Percentiles rank a stretch among this genome's conserved stretches.
phyloP scores from a whole-genome alignment of 2,888 invertebrate genomes.

The Caprella mutica region DNA sequence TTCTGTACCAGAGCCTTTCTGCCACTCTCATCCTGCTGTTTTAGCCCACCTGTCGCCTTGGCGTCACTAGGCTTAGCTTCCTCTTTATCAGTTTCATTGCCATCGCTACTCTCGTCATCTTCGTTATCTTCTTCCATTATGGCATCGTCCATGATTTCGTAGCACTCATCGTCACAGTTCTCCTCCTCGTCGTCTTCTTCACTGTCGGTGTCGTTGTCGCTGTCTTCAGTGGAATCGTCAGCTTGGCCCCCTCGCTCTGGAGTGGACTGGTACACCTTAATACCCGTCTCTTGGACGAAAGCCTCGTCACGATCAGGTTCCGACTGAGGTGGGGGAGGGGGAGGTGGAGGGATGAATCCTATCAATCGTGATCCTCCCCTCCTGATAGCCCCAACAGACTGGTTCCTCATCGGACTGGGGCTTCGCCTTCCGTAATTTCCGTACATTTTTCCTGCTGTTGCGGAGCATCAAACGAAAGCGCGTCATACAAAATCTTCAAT shows the following conservation, averaged over 20 bases:
- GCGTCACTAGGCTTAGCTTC: background rate
- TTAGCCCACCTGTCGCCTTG: background rate
- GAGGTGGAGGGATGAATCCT: slow-evolving; percentile 4
- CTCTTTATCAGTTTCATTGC: background rate
- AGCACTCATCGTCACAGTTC: slow-evolving; percentile 27
- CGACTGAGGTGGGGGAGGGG: slow-evolving; percentile 7
- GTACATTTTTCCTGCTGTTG: background rate
- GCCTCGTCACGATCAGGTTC: slow-evolving; percentile 29
- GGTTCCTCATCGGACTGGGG: slow-evolving; percentile 7
- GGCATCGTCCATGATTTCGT: slow-evolving; percentile 11
- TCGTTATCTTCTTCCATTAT: slow-evolving; percentile 11
- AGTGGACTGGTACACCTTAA: slow-evolving; percentile 22
- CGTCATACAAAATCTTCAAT: too few species aligned
- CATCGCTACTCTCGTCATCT: background rate
- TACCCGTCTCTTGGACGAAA: slow-evolving; percentile 31
- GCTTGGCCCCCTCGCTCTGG: slow-evolving; percentile 6
- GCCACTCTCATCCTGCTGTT: background rate
- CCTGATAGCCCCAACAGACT: background rate
- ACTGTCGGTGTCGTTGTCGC: slow-evolving; percentile 4
- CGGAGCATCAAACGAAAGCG: too few species aligned
- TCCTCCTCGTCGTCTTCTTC: slow-evolving; percentile 30
- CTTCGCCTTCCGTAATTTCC: slow-evolving; percentile 3
- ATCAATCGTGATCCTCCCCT: background rate
- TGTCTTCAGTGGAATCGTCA: slow-evolving; percentile 3
- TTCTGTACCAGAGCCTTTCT: background rate